Percentiles rank a stretch among this genome's conserved stretches.
Conservation (phyloP, 2,113 vertebrate species). For the Colistium nudipinnis region DNA sequence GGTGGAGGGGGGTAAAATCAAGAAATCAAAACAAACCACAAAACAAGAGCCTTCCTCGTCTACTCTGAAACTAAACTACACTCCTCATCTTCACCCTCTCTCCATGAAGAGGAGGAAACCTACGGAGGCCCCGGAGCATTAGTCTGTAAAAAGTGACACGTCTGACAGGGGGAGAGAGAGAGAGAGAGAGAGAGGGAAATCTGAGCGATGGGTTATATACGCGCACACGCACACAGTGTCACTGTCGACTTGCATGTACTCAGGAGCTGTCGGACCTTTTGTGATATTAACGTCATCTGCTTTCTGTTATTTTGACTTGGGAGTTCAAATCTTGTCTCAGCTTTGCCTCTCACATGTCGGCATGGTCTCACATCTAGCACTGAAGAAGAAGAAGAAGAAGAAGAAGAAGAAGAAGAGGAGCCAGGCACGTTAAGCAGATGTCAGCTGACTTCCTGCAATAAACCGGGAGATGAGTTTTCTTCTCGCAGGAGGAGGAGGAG, state of each 20-base stretch:
- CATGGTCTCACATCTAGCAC: constrained; percentile 33
- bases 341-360: constrained; percentile 54
- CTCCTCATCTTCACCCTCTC: constrained; percentile 27
- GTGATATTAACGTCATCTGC: constrained; percentile 80
- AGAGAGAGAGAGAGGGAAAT: constrained; percentile 13
- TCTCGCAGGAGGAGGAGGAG: constrained; percentile 1
- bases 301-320: constrained; percentile 73
- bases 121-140: constrained; percentile 16
- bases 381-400: constrained; percentile 16
- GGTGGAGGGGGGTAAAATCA: not conserved
- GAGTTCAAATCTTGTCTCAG: constrained; percentile 71
- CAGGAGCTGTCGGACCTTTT: constrained; percentile 71
- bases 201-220: constrained; percentile 55
- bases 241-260: constrained; percentile 54
- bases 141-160: constrained; percentile 22
- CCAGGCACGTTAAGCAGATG: constrained; percentile 49
- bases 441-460: constrained; percentile 58
- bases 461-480: constrained; percentile 48
- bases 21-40: constrained; percentile 29
- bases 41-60: constrained; percentile 6
- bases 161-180: constrained; percentile 27
- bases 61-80: constrained; percentile 12
- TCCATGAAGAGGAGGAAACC: constrained; percentile 20
- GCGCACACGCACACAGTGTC: not conserved
- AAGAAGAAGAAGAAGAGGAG: constrained; percentile 1